phyloP scores from a whole-genome alignment of 2,113 vertebrate species.

The Hippolais icterina region DNA sequence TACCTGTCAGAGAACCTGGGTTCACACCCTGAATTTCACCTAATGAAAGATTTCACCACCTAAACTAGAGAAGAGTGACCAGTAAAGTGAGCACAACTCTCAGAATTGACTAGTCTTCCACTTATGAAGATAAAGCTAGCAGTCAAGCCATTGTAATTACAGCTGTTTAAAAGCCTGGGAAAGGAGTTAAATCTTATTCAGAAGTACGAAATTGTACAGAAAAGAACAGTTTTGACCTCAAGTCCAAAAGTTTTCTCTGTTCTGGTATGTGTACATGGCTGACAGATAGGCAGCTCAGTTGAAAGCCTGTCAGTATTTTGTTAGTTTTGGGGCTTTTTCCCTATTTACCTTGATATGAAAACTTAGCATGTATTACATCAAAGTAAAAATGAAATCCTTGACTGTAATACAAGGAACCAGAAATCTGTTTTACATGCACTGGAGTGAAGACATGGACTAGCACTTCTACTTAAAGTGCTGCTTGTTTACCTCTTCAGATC shows the following conservation, averaged over 20 bases:
- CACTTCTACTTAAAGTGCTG: neutral
- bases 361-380: neutral
- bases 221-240: neutral
- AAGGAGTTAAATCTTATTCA: neutral
- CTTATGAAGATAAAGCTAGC: neutral
- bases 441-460: neutral
- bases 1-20: neutral
- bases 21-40: neutral
- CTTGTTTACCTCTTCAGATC: neutral
- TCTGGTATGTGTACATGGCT: neutral
- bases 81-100: neutral
- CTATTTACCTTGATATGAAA: neutral
- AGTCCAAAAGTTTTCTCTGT: neutral
- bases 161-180: neutral
- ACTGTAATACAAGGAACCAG: neutral
- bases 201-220: neutral
- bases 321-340: neutral
- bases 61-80: neutral
- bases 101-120: neutral
- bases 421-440: neutral
- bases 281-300: neutral
- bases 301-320: neutral
- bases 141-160: neutral
- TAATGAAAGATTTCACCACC: neutral
- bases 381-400: neutral